phyloP scores from a whole-genome alignment of 2,113 vertebrate species.

The Oenanthe melanoleuca region DNA sequence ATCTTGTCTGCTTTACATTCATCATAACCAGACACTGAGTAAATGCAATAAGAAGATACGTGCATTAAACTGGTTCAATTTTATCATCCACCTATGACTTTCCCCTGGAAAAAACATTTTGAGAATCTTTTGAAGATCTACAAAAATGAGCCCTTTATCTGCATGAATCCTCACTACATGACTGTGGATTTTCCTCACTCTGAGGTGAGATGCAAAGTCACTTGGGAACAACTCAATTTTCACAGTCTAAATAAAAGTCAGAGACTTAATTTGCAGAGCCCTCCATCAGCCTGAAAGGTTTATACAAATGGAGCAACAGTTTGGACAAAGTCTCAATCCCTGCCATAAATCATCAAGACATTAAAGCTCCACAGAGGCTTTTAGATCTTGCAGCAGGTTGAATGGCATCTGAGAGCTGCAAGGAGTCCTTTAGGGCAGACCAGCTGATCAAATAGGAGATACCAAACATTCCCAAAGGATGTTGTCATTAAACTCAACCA shows the following conservation, averaged over 20 bases:
- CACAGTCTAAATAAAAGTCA: constrained; percentile 7
- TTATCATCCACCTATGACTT: not conserved
- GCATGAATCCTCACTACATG: not conserved
- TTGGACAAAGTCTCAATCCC: constrained; percentile 5
- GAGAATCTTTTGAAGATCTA: not conserved
- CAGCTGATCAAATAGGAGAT: not conserved
- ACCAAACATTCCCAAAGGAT: not conserved
- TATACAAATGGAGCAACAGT: not conserved
- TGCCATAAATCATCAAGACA: not conserved
- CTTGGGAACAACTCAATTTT: not conserved
- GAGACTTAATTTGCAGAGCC: not conserved
- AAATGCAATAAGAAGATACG: not conserved
- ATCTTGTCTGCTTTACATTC: not conserved
- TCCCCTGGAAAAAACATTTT: not conserved
- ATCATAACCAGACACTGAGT: not conserved
- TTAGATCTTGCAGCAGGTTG: not conserved
- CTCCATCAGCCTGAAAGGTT: constrained; percentile 24
- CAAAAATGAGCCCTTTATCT: not conserved
- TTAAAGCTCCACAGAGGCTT: not conserved
- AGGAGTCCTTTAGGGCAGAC: not conserved
- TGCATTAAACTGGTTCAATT: not conserved
- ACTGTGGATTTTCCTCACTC: not conserved
- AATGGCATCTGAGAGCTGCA: not conserved
- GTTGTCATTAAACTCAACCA: not conserved
- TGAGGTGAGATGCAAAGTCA: not conserved